Conservation (phyloP, 2,797 vertebrate genomes). For the Gymnoscopelus braueri region DNA sequence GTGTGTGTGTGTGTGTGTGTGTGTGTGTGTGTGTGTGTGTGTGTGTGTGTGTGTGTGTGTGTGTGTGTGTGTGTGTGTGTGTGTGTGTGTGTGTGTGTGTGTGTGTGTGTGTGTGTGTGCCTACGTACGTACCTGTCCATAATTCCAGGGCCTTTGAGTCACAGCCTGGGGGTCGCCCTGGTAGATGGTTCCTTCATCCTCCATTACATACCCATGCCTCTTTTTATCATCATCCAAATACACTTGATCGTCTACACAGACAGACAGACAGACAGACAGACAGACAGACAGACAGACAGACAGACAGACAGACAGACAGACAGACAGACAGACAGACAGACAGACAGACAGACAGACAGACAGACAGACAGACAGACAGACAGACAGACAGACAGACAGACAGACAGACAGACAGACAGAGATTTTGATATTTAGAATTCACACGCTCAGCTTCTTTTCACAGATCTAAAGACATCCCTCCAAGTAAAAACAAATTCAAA, state of each 20-base stretch:
- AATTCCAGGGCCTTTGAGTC: conserved; percentile 81
- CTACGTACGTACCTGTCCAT: conserved; percentile 80
- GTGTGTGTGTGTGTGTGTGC: not conserved
- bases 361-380: too few species aligned
- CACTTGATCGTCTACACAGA: not conserved
- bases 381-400: not conserved
- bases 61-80: not conserved
- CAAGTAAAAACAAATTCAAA: not conserved
- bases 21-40: not conserved
- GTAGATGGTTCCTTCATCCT: conserved; percentile 82
- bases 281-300: not conserved
- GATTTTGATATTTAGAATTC: too few species aligned
- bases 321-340: too few species aligned
- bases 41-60: not conserved
- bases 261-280: not conserved
- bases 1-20: too few species aligned
- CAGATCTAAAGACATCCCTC: too few species aligned
- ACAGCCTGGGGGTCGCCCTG: conserved; percentile 69
- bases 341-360: too few species aligned
- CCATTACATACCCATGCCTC: conserved; percentile 83
- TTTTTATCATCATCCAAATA: conserved; percentile 63
- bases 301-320: not conserved
- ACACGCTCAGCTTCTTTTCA: too few species aligned
- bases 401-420: too few species aligned
- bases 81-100: conserved; percentile 1